Percentiles rank a stretch among this genome's conserved stretches.
These are phyloP conservation scores for Eristalinus sepulchralis DNA, from an alignment of 2,888 invertebrate genomes.

Conservation along the genomic window DNA sequence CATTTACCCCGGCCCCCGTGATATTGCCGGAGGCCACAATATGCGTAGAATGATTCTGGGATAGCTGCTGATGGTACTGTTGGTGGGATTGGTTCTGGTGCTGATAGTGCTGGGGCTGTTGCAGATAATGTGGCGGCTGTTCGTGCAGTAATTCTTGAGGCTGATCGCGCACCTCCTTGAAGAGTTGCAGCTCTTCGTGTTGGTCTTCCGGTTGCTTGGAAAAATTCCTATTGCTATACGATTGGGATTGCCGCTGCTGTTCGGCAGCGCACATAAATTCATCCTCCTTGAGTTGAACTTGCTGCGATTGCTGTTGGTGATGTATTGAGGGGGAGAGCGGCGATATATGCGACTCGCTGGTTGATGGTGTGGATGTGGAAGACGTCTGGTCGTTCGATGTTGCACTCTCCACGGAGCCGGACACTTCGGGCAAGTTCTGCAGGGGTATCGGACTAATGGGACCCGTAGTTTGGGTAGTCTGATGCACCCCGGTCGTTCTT, in stretches of 20 bases:
- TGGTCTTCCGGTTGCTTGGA: slow-evolving; percentile 53
- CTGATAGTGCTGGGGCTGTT: slow-evolving; percentile 33
- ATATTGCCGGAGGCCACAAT: slow-evolving; percentile 38
- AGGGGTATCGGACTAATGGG: slow-evolving; percentile 80
- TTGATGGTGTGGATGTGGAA: slow-evolving; percentile 72
- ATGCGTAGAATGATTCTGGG: slow-evolving; percentile 48
- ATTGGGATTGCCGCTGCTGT: slow-evolving; percentile 65
- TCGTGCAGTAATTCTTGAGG: slow-evolving; percentile 17
- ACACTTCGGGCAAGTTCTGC: slow-evolving; percentile 71
- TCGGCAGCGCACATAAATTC: slow-evolving; percentile 44
- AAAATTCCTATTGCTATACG: slow-evolving; percentile 10
- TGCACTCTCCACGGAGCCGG: slow-evolving; percentile 41
- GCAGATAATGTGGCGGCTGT: slow-evolving; percentile 59
- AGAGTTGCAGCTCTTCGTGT: slow-evolving; percentile 43
- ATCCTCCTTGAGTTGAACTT: slow-evolving; percentile 55
- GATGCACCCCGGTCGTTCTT: slow-evolving; percentile 80
- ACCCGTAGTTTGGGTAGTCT: slow-evolving; percentile 81
- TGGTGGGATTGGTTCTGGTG: slow-evolving; percentile 57
- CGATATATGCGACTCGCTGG: slow-evolving; percentile 74
- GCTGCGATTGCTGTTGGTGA: slow-evolving; percentile 65
- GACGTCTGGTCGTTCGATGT: slow-evolving; percentile 58
- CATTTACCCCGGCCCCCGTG: neutral
- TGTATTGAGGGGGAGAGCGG: slow-evolving; percentile 71
- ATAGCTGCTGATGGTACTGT: slow-evolving; percentile 45
- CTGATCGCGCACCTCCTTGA: slow-evolving; percentile 45